Conservation (phyloP, 2,888 invertebrate genomes). For the Icerya purchasi region DNA sequence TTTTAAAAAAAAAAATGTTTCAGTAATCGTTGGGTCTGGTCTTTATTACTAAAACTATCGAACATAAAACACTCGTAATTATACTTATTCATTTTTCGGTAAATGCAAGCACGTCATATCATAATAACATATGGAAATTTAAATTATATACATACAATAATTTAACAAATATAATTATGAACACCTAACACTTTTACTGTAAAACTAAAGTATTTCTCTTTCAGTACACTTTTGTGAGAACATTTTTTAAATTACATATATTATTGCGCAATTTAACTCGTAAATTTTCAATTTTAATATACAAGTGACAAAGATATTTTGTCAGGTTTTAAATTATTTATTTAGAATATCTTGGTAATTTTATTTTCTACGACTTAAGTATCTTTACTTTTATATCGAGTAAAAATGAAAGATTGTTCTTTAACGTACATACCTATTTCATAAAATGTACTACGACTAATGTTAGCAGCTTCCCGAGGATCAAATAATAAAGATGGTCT, state of each 20-base stretch:
- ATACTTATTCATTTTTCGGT: too few relatives aligned
- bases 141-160: too few relatives aligned
- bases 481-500: conserved; percentile 71
- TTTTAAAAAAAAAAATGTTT: too few relatives aligned
- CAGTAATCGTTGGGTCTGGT: too few relatives aligned
- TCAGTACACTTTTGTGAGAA: neutral
- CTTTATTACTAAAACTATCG: too few relatives aligned
- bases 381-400: too few relatives aligned
- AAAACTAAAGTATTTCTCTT: neutral
- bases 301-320: neutral
- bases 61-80: too few relatives aligned
- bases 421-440: conserved; percentile 41
- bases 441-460: conserved; percentile 63
- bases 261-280: neutral
- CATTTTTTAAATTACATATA: neutral
- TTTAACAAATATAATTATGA: too few relatives aligned
- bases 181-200: neutral
- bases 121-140: too few relatives aligned
- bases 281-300: neutral
- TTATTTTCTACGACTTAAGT: neutral
- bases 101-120: too few relatives aligned
- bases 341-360: neutral
- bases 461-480: conserved; percentile 65
- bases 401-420: neutral
- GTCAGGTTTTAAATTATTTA: neutral